Evolutionary conservation across 2,797 vertebrate genomes (phyloP).

Genomic region (Rhinatrema bivittatum): DNA sequence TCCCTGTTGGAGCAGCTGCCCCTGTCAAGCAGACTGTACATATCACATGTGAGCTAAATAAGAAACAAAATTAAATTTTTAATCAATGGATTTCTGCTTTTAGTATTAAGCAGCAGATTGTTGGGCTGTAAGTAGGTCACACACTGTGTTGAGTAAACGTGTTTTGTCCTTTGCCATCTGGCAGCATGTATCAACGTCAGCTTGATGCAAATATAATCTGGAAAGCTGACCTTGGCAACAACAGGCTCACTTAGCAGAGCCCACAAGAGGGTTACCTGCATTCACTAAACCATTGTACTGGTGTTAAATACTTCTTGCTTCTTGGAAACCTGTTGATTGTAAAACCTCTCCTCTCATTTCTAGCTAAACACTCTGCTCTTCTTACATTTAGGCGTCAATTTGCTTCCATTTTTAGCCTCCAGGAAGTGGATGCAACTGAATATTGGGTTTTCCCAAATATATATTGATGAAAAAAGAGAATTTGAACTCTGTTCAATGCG

Average conservation of each 20-base stretch:
- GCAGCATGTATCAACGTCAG: conserved; percentile 68
- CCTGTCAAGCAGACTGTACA: conserved; percentile 1
- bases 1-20: conserved; percentile 10
- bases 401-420: too few species aligned
- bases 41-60: conserved; percentile 28
- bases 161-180: conserved; percentile 78
- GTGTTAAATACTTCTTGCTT: not conserved
- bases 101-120: conserved; percentile 56
- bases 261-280: conserved; percentile 25
- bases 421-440: too few species aligned
- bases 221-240: conserved; percentile 62
- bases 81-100: conserved; percentile 56
- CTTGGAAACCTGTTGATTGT: not conserved
- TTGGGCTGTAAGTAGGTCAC: conserved; percentile 78
- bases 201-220: conserved; percentile 56
- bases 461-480: too few species aligned
- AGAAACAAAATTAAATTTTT: conserved; percentile 56
- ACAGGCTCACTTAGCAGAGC: conserved; percentile 12
- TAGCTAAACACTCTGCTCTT: not conserved
- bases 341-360: accelerated
- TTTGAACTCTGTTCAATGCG: too few species aligned
- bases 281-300: conserved; percentile 1
- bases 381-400: too few species aligned
- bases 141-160: conserved; percentile 51
- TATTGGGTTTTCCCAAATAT: too few species aligned